A percentile compares a stretch with the other conserved stretches of the same genome.
Evolutionary conservation across 2,113 vertebrate species (phyloP).

Genomic region (Solea senegalensis): DNA sequence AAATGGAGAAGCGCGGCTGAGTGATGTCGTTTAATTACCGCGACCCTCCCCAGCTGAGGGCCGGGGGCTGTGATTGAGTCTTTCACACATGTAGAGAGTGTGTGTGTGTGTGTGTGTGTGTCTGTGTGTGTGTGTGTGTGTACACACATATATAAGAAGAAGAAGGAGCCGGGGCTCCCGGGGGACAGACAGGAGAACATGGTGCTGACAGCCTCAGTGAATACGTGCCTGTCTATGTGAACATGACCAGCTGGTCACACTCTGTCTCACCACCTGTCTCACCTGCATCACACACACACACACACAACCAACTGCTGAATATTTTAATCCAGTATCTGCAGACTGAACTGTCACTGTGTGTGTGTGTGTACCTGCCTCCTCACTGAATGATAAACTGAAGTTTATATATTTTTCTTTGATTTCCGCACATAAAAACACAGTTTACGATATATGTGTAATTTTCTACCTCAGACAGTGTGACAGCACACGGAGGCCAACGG

Average conservation of each 20-base stretch:
- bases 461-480: too few relatives aligned
- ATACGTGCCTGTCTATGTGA: conserved; percentile 27
- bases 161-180: conserved; percentile 50
- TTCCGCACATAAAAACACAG: too few relatives aligned
- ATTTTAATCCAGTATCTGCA: conserved; percentile 7
- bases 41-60: conserved; percentile 56
- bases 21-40: conserved; percentile 73
- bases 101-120: conserved; percentile 2
- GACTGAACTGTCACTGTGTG: neutral
- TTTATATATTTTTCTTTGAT: too few relatives aligned
- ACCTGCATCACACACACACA: conserved; percentile 7
- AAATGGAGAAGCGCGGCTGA: conserved; percentile 9
- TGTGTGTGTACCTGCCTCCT: neutral
- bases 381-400: too few relatives aligned
- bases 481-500: too few relatives aligned
- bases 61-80: conserved; percentile 66
- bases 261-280: conserved; percentile 21
- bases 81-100: conserved; percentile 63
- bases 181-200: conserved; percentile 61
- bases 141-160: neutral
- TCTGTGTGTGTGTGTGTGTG: conserved; percentile 8
- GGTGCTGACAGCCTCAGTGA: conserved; percentile 63
- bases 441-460: too few relatives aligned
- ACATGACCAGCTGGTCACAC: conserved; percentile 46
- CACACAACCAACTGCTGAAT: conserved; percentile 3